Percentiles rank a stretch among this genome's conserved stretches.
Conservation (phyloP, 2,888 invertebrate species). For the Endomychus coccineus region DNA sequence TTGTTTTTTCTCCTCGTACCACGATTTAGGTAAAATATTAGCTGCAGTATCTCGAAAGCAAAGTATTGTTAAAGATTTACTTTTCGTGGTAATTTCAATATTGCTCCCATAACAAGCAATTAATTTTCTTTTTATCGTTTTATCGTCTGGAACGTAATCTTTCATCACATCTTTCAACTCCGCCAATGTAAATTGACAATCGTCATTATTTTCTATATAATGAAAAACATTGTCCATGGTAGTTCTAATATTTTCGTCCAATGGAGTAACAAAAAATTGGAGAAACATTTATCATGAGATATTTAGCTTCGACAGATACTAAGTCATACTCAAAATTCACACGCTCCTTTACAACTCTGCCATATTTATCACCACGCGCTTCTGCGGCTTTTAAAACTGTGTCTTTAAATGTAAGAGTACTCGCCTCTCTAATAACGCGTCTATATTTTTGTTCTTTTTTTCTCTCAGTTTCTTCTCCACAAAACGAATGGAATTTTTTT, state of each 20-base stretch:
- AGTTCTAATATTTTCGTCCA: slow-evolving; percentile 6
- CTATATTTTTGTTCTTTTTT: too few relatives aligned
- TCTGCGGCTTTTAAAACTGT: slow-evolving; percentile 9
- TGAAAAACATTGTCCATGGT: slow-evolving; percentile 2
- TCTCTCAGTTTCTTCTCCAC: too few relatives aligned
- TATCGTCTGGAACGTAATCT: slow-evolving; percentile 4
- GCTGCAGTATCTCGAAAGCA: too few relatives aligned
- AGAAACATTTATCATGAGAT: slow-evolving; percentile 12
- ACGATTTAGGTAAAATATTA: slow-evolving; percentile 3
- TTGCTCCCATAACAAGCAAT: background rate
- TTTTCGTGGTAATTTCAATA: slow-evolving; percentile 4
- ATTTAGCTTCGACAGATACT: slow-evolving; percentile 12
- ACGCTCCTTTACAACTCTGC: slow-evolving; percentile 12
- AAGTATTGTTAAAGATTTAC: too few relatives aligned
- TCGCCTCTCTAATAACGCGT: too few relatives aligned
- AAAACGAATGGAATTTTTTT: too few relatives aligned
- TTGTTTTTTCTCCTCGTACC: slow-evolving; percentile 6
- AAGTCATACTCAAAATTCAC: slow-evolving; percentile 10
- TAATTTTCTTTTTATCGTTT: slow-evolving; percentile 6
- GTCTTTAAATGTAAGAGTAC: slow-evolving; percentile 10
- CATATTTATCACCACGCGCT: slow-evolving; percentile 5
- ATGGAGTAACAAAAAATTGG: slow-evolving; percentile 7
- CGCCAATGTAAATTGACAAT: slow-evolving; percentile 1
- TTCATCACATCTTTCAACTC: slow-evolving; percentile 1
- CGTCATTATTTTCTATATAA: slow-evolving; percentile 7